These are phyloP conservation scores for Anadara kagoshimensis DNA, from an alignment of 1,140 invertebrate species.

Conservation along the genomic window DNA sequence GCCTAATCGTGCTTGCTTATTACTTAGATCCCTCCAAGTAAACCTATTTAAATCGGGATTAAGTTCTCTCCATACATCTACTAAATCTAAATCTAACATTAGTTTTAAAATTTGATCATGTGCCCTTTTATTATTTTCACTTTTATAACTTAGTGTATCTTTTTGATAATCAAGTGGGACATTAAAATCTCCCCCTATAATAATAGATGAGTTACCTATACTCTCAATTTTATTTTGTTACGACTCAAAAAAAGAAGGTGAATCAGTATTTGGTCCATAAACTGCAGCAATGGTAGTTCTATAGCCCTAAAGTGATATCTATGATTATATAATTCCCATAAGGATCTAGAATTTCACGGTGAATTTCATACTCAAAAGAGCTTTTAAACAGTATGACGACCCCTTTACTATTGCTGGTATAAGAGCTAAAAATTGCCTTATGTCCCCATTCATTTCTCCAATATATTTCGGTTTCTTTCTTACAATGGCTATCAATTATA, in stretches of 20 bases:
- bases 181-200: slow-evolving; percentile 16
- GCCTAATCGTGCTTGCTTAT: slow-evolving; percentile 22
- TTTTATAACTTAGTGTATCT: slow-evolving; percentile 15
- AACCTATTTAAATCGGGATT: slow-evolving; percentile 11
- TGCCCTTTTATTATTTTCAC: slow-evolving; percentile 4
- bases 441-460: slow-evolving; percentile 18
- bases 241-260: neutral
- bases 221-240: neutral
- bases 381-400: slow-evolving; percentile 19
- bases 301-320: no score
- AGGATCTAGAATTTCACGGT: neutral
- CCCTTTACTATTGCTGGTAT: neutral
- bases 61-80: slow-evolving; percentile 22
- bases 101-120: neutral
- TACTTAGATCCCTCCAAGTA: slow-evolving; percentile 19
- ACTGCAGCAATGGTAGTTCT: no score
- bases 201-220: slow-evolving; percentile 2
- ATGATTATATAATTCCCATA: slow-evolving; percentile 23
- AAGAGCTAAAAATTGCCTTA: neutral
- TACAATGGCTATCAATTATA: slow-evolving; percentile 1
- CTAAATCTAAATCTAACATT: slow-evolving; percentile 2
- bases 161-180: neutral
- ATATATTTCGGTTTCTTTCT: neutral
- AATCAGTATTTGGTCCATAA: neutral
- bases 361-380: slow-evolving; percentile 14